Evolutionary conservation across 2,797 vertebrate genomes (phyloP).

Genomic region (Pipistrellus pygmaeus): DNA sequence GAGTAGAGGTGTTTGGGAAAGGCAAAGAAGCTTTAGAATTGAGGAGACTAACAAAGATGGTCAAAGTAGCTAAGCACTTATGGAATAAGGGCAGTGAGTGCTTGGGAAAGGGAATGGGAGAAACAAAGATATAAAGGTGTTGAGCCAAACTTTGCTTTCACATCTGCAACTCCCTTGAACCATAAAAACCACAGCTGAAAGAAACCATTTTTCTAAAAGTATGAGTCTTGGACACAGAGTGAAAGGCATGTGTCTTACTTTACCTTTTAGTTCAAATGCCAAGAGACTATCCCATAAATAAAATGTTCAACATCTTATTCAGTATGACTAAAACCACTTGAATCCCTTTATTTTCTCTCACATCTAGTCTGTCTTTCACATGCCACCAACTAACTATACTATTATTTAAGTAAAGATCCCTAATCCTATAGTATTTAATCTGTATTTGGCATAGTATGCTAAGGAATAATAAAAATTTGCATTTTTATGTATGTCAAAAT

Average conservation of each 20-base stretch:
- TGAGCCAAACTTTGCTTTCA: neutral
- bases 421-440: neutral
- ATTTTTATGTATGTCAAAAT: slow-evolving; percentile 4
- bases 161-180: neutral
- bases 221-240: neutral
- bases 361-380: neutral
- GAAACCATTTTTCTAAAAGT: slow-evolving; percentile 9
- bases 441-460: neutral
- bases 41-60: neutral
- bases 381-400: neutral
- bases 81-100: neutral
- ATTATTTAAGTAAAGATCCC: slow-evolving; percentile 25
- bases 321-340: neutral
- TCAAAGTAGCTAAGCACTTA: neutral
- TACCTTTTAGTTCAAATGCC: neutral
- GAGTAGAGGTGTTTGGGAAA: neutral
- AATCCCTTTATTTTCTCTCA: slow-evolving; percentile 23
- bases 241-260: neutral
- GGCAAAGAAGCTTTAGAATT: neutral
- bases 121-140: neutral
- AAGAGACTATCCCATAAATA: neutral
- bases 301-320: slow-evolving; percentile 36
- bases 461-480: neutral
- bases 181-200: neutral
- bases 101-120: neutral